Base-by-base conservation (phyloP, 2,888 invertebrate species). In the Diloba caeruleocephala region DNA sequence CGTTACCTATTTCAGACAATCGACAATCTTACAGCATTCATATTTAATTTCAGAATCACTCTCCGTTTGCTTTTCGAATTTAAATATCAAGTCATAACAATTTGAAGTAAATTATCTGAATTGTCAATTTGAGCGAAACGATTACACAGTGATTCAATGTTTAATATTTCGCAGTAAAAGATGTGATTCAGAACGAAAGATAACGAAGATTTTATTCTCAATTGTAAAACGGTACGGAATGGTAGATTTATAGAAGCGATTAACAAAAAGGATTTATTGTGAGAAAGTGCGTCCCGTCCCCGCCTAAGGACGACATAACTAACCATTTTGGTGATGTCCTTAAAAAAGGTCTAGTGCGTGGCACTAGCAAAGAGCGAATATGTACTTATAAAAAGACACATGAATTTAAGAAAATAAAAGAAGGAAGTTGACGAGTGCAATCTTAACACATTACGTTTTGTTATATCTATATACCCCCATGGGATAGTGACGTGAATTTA, bases 101-200 rank as follows among this genome's bases (percentile, higher is more conserved):
- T 31, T 19, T 14, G 0, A 21, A 26, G 9, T 9, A 7, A 33
- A 50, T 38, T 17, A 19, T 21, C 23, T 1, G 28, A 62, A 53
- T 46, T 29, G 29, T 0, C 41, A 23, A 33, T 49, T 64, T 12
- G 7, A 15, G 9, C n/a, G 3, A 44, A 39, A 26, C 12, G 25
- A 41, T 63, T 44, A 41, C 28, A 10, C 4, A 14, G 14, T 26
- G 5, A 42, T 64, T 57, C 15, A 42, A 61, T 45, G 34, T 34
- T 63, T 45, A 28, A 61, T 41, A 63, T 44, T 49, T 44, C 29
- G 1, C 42, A 12, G 31, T 50, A 57, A 63, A 58, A 37, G 32
- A 29, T 60, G 36, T n/a, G 26, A 31, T 29, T 21, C 8, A 19
- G 28, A 34, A 44, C 7, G 12, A 12, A 32, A 41, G 36, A 32